These are phyloP conservation scores for Eupithecia dodoneata DNA, from an alignment of 2,888 invertebrate species.

Conservation along the genomic window DNA sequence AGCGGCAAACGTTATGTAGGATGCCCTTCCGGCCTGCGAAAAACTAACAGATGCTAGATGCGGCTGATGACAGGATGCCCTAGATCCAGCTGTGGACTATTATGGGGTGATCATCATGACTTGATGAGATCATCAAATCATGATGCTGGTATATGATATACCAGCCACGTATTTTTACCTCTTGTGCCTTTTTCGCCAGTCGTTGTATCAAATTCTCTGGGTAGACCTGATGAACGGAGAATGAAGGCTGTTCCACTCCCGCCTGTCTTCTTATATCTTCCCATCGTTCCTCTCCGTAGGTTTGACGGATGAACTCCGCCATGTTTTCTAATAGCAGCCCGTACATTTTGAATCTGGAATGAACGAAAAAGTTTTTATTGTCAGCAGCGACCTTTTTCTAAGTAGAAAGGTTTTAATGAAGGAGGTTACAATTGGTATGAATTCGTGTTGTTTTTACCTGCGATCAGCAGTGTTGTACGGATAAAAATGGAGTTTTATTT, in stretches of 20 bases:
- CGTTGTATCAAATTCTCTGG: constrained; percentile 94
- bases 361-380: neutral
- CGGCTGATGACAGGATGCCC: neutral
- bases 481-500: too few relatives aligned
- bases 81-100: neutral
- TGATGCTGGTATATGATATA: too few relatives aligned
- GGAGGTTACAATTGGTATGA: neutral
- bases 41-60: neutral
- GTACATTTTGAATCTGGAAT: constrained; percentile 88
- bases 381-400: neutral
- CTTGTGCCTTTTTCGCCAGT: constrained; percentile 93
- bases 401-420: neutral
- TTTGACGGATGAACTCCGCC: constrained; percentile 94
- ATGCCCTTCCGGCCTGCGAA: neutral
- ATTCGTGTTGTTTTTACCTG: too few relatives aligned
- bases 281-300: constrained; percentile 98
- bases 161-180: constrained; percentile 60
- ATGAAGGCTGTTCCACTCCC: constrained; percentile 93
- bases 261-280: constrained; percentile 94
- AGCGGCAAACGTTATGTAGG: neutral
- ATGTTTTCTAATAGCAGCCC: constrained; percentile 97
- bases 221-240: constrained; percentile 96
- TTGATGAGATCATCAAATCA: too few relatives aligned
- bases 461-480: too few relatives aligned
- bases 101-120: neutral